Evolutionary conservation across 1,140 invertebrate genomes (phyloP), one percentile per base, ranked within the genome.

Genomic region (Lepeophtheirus salmonis): DNA sequence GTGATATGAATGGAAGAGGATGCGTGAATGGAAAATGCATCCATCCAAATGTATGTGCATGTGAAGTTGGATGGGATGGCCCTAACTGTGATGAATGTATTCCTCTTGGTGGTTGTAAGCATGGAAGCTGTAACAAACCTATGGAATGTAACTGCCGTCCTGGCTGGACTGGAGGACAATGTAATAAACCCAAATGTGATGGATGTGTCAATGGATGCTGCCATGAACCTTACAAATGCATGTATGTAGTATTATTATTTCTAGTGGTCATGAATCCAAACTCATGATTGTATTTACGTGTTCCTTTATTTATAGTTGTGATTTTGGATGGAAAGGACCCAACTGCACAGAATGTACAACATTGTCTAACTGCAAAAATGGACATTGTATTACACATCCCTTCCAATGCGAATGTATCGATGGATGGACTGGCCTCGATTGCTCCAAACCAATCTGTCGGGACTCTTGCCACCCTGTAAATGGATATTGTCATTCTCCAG

Each of bases 351-450:
- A 64, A 3, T 70, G 69, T 50, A 64, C 68, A 48, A 65, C 67
- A 3, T 67, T 70, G 58, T 67, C 67, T 1, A 67, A 66, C 25
- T 70, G 69, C 56, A 59, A 63, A 23, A 58, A 70, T 60, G 69
- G 69, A 14, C 64, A 54, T n/a, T 57, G 55, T 21, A 25, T 21
- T 50, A 70, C 68, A 61, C 48, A 67, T 20, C 74, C 74, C 0
- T 75, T 72, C 72, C 68, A 72, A 58, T 76, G 75, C 64, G 64
- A 68, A 50, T 76, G 75, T 66, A 63, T 74, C 26, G 64, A 69
- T 10, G 74, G 73, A 63, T 76, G 75, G 75, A 71, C 69, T 41
- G 74, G 73, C 26, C 67, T 71, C 13, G 70, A 70, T 63, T 76
- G 75, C 65, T 74, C 74, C 63, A 68, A 72, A 68, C 69, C 74